These are phyloP conservation scores for roundworm (Caenorhabditis elegans) DNA, from an alignment of 1,140 invertebrate species.

Conservation along the genomic window WBcel235 BX284605.5:8563001-8563500, in stretches of 20 bases:
- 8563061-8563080: too few relatives aligned
- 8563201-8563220: conserved; percentile 62
- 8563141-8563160: background rate
- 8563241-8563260: conserved; percentile 61
- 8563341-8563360: conserved; percentile 60
- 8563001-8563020: too few relatives aligned
- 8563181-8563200: conserved; percentile 63
- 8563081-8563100: too few relatives aligned
- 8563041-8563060: too few relatives aligned
- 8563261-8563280: conserved; percentile 60
- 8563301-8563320: conserved; percentile 61
- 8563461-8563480: conserved; percentile 55
- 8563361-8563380: conserved; percentile 55
- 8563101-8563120: too few relatives aligned
- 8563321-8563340: conserved; percentile 33
- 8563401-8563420: background rate
- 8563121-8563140: too few relatives aligned
- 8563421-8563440: conserved; percentile 27
- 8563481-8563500: conserved; percentile 60
- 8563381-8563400: conserved; percentile 42
- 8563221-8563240: conserved; percentile 57
- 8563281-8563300: conserved; percentile 62
- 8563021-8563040: too few relatives aligned
- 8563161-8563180: conserved; percentile 57
- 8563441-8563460: conserved; percentile 37